Evolutionary conservation across 2,797 vertebrate species (phyloP), one percentile per base, ranked within the genome.

Genomic region (Pampus argenteus): DNA sequence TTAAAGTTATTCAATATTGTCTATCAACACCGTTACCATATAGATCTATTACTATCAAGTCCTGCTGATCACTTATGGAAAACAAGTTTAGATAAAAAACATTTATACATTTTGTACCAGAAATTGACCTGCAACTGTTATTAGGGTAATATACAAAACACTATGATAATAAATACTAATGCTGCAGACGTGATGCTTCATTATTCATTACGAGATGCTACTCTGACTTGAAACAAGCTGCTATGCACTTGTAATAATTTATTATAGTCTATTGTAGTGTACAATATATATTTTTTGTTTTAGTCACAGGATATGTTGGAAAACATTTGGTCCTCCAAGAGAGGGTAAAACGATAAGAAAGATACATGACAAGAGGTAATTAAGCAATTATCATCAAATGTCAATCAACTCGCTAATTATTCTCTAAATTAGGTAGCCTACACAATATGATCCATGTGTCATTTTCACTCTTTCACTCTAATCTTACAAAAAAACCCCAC

Each of bases 251-350:
- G 15, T 38, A 38, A 13, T 14, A 3, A 38, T 38, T 9, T 36
- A 36, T 36, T 36, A 34, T 34, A 34, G 9, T 3, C 3, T 26
- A 26, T 26, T 31, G 7, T 31, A 31, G 29, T 31, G 29, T 31
- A 0, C 10, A 58, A 14, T 29, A n/a, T 38, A 13, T 14, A 2
- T 20, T 28, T 28, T 36, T 26, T 23, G 40, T 20, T 57, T 62
- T 25, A 56, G 28, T 79, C 50, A 79, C 38, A 50, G 11, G 11
- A 25, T 36, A 45, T 38, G 56, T n/a, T 38, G 20, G 17, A 31
- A 28, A 60, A 38, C 49, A 40, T 45, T 14, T 44, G 64, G 5
- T 55, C 42, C 71, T 76, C n/a, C n/a, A n/a, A n/a, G n/a, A n/a
- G n/a, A n/a, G n/a, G n/a, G n/a, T n/a, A n/a, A 17, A 40, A 17